Evolutionary conservation across 35 echinoderm and acorn worm genomes (phyloP), one percentile per base, ranked within the genome.

Genomic region (Anneissia japonica): DNA sequence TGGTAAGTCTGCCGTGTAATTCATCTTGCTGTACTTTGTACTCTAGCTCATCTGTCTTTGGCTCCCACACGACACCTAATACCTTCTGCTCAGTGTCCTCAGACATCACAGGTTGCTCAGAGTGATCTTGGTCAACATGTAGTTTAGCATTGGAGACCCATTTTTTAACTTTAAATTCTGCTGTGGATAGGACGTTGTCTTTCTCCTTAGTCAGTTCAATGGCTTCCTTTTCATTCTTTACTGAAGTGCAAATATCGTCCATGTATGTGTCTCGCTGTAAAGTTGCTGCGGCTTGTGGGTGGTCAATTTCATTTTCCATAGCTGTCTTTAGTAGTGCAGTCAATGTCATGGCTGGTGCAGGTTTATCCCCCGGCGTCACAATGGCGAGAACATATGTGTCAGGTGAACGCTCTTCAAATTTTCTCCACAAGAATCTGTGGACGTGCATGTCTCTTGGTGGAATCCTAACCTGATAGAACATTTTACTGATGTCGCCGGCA

Each of bases 11-110:
- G 21, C 7, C 19, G 1, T 6, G 11, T 2, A 64, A 9, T 16
- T 64, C 51, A 26, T 64, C 19, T 26, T 64, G 51, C 26, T 64
- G 10, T 23, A 64, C 84, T 34, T 89, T 89, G 39, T 80, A 89
- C 9, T 74, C 83, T 3, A 93, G 35, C 0, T 30, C 46, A 82
- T 93, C 86, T 43, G 36, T 45, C 34, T 87, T 45, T 26, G 83
- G 86, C 37, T 89, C 41, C 91, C 91, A 92, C 10, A 78, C 86
- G 0, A 85, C 75, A 21, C 82, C 86, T 23, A 93, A 74, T 35
- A 88, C 81, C 34, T 92, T 93, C 39, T 85, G 74, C 19, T 34
- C 77, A 16, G 28, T 36, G 39, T 84, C 46, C 28, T 86, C 30
- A 32, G 74, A 34, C 38, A 75, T 79, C 14, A 32, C 73, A 37